These are phyloP conservation scores for Piscicola geometra DNA, from an alignment of 2,888 invertebrate genomes.

Conservation along the genomic window DNA sequence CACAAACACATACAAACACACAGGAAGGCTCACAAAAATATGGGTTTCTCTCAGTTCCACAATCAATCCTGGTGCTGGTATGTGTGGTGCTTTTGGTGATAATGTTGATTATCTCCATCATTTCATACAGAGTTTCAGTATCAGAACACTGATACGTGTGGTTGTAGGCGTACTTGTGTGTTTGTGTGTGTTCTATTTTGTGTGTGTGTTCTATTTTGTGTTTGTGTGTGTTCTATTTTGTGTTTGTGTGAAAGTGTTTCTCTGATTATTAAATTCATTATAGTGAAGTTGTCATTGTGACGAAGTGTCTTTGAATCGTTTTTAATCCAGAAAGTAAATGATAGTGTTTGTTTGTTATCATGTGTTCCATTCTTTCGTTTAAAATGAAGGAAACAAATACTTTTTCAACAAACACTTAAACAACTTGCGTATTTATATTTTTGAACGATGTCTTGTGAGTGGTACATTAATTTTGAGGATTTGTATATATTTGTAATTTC, in stretches of 20 bases:
- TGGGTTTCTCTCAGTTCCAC: background rate
- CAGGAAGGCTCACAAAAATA: background rate
- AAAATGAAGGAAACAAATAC: no score
- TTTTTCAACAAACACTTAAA: no score
- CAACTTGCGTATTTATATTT: no score
- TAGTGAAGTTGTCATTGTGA: no score
- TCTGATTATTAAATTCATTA: no score
- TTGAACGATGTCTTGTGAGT: no score
- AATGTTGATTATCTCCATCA: background rate
- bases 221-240: background rate
- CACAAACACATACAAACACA: constrained; percentile 12
- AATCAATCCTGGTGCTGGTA: constrained; percentile 9
- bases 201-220: background rate
- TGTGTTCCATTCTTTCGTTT: no score
- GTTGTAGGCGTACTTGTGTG: background rate
- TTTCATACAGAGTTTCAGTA: background rate
- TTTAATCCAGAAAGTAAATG: no score
- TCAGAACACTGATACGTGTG: background rate
- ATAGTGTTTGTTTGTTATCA: no score
- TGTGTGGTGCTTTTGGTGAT: background rate
- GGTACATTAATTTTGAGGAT: no score
- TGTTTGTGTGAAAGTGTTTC: background rate
- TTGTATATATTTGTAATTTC: no score
- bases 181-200: background rate
- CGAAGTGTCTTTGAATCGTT: no score